A percentile compares a stretch with the other conserved stretches of the same genome.
phyloP scores from a whole-genome alignment of 1,140 invertebrate genomes.

The Drosophila repletoides region DNA sequence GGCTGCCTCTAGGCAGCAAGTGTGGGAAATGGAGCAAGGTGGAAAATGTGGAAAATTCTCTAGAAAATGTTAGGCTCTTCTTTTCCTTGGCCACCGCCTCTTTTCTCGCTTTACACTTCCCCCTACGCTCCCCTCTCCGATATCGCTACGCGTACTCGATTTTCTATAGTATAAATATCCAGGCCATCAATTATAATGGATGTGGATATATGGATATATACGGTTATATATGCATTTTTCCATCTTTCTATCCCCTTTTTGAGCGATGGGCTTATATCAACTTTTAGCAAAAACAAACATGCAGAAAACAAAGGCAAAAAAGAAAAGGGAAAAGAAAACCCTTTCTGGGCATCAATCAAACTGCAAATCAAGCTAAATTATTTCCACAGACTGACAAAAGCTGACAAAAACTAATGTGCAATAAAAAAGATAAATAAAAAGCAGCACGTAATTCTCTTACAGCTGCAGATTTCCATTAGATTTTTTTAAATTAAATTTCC shows the following conservation, averaged over 20 bases:
- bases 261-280: constrained; percentile 28
- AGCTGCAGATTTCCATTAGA: background rate
- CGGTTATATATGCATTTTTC: constrained; percentile 9
- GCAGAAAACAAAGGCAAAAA: background rate
- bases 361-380: constrained; percentile 64
- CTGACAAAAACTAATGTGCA: constrained; percentile 14
- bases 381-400: constrained; percentile 36
- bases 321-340: background rate
- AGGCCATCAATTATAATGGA: constrained; percentile 70
- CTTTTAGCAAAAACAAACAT: background rate
- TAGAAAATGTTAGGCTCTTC: constrained; percentile 7
- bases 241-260: constrained; percentile 1
- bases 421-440: constrained; percentile 5
- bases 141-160: constrained; percentile 23
- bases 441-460: background rate
- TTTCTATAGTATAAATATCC: constrained; percentile 52
- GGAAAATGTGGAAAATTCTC: too few relatives aligned
- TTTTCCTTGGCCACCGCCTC: constrained; percentile 17
- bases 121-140: background rate
- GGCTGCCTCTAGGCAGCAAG: constrained; percentile 14
- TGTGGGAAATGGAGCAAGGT: too few relatives aligned
- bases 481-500: background rate
- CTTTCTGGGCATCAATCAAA: constrained; percentile 57
- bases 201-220: background rate
- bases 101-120: background rate